Base-by-base conservation (phyloP, 2,888 invertebrate genomes). In the Venusia cambrica region DNA sequence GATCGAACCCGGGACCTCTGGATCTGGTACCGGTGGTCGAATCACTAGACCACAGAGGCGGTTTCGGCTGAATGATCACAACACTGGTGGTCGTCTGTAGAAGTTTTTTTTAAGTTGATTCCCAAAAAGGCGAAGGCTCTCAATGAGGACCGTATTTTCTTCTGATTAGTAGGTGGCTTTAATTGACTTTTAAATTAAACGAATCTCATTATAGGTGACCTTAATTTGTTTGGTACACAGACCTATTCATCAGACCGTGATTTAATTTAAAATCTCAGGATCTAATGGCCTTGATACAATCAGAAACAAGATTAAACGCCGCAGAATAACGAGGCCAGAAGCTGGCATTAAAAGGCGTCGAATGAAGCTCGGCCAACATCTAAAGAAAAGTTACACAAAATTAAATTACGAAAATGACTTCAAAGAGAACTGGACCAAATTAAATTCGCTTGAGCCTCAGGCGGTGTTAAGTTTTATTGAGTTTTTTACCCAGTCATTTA, bases 401-500 rank as follows among this genome's bases (percentile, higher is more conserved):
- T 35, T 22, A 28, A 42, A 34, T 29, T 22, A 24, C 31, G 22
- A 35, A 10, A 31, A 33, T 10, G 5, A 24, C 37, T 31, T 43
- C 43, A 38, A 38, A 43, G 21, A 19, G 11, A 17, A 34, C 10
- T 33, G 25, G 22, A 21, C 15, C 11, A 18, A 37, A 42, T 42
- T 30, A 37, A 29, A 26, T 41, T 19, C 1, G 16, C n/a, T 9
- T 19, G n/a, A 33, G 26, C 28, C 14, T 32, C 16, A 31, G 25
- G 19, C 16, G 15, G 7, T 26, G 9, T 16, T 17, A 42, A 38
- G 24, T 36, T 36, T 32, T 21, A 28, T 25, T 24, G 34, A 16
- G 29, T 33, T 36, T 41, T 31, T 37, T 37, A 32, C 30, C 26
- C 26, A n/a, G n/a, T n/a, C n/a, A n/a, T n/a, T n/a, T n/a, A n/a